A percentile compares a stretch with the other conserved stretches of the same genome.
Evolutionary conservation across 2,113 vertebrate genomes (phyloP).

Genomic region (Tetrax tetrax): DNA sequence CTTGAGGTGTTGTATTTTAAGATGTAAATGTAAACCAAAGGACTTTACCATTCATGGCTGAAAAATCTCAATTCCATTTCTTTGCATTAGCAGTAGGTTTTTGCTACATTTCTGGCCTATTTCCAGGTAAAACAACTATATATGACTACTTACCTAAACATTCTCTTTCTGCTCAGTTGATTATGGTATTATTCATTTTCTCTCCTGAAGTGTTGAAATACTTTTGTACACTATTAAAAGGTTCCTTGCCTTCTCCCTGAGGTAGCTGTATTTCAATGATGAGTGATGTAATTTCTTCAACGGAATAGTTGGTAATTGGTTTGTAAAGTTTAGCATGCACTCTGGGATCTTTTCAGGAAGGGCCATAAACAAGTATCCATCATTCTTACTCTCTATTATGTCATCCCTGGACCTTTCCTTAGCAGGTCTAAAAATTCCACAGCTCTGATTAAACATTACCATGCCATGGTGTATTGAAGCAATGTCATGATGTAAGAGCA

Average conservation of each 20-base stretch:
- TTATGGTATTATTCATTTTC: conserved; percentile 34
- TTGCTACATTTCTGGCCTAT: background rate
- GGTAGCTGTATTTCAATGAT: background rate
- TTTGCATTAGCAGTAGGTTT: background rate
- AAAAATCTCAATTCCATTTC: background rate
- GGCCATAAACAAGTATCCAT: background rate
- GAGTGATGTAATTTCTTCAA: background rate
- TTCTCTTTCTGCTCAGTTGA: conserved; percentile 37
- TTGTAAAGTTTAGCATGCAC: background rate
- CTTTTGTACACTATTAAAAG: background rate
- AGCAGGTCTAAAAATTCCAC: background rate
- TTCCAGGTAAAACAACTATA: conserved; percentile 9
- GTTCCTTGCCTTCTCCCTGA: background rate
- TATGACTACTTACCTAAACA: background rate
- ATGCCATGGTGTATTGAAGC: background rate
- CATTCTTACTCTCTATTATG: background rate
- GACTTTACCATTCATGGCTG: background rate
- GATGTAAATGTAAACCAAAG: background rate
- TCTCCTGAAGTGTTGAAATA: conserved; percentile 18
- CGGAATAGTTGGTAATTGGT: background rate
- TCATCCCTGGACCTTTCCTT: background rate
- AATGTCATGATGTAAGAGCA: background rate
- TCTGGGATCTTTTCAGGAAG: background rate
- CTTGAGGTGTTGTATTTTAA: background rate
- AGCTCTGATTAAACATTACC: background rate